Base-by-base conservation (phyloP, 2,888 invertebrate species). In the Amblyjoppa proteus region DNA sequence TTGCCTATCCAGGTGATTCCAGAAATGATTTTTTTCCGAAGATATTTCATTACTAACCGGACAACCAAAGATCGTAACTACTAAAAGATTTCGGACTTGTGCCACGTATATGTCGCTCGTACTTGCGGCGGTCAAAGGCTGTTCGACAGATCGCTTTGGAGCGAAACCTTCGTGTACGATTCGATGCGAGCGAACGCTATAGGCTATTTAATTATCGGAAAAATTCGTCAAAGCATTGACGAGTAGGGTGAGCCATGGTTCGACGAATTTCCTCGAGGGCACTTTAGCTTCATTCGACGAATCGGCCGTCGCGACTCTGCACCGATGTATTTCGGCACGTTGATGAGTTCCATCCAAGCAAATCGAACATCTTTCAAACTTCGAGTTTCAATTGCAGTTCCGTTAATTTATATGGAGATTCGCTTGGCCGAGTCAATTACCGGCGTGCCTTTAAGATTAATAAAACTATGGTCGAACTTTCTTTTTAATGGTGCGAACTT, bases 201-300 rank as follows among this genome's bases (percentile, higher is more conserved):
- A 41, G 7, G 16, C 58, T 28, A 74, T 58, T 75, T 75, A 75
- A 75, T 75, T 75, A 75, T 75, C 49, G 61, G 75, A 64, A 64
- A 73, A 75, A 75, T 49, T 45, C 64, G 49, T 34, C 41, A 31
- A 49, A 45, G 34, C 31, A 49, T 75, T 28, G 31, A 31, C 75
- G 49, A 28, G 16, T 11, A 28, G 25, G 4, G 20, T 58, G 49
- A 75, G 49, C 58, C 64, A n/a, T 11, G 49, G 75, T 11, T 64
- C 64, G 61, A 64, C 61, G 31, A 75, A 45, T 16, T 64, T 75
- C 45, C 11, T 25, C 13, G 41, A 16, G 45, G n/a, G 45, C 45
- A 74, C 74, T 74, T 74, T 61, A n/a, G 25, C 45, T 61, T 45
- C 34, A 28, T 31, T 31, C 61, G 49, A 49, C n/a, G 64, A 11